Base-by-base conservation (phyloP, 2,888 invertebrate genomes). In the Heliconius hortense region DNA sequence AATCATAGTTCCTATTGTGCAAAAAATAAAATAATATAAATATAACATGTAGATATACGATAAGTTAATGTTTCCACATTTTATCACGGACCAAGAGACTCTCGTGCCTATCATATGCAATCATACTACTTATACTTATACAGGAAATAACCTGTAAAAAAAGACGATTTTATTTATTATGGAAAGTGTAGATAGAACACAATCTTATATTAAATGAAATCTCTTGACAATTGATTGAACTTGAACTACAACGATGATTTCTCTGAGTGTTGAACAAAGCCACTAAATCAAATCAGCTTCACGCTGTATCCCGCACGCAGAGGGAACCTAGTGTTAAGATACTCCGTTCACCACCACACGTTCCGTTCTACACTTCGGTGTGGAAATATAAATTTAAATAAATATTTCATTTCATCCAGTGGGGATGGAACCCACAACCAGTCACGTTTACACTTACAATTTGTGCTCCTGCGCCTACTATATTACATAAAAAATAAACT, bases 51-150 rank as follows among this genome's bases (percentile, higher is more conserved):
- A 35, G 7, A 4, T 60, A 28, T 60, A 60, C 4, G 69, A 43
- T 24, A 21, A 28, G 56, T 28, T 53, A 53, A 39, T 26, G 39
- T 64, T 71, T 70, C 64, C 56, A 64, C 75, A 71, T 75, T 71
- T 75, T 74, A 74, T 75, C 75, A 75, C 75, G 75, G 63, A 59
- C 71, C 11, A 26, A 66, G n/a, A 70, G 64, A 71, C 59, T 43
- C 59, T 43, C 64, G 59, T 24, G 35, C 21, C 69, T 63, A 69
- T 63, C 63, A 70, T 74, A 39, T 71, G 59, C 35, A 35, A 24
- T 18, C 10, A 39, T 35, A 26, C 18, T 68, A 24, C 60, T 59
- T 60, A 18, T 48, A 48, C 48, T 7, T 48, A 15, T 48, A 48
- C 18, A 4, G 60, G 39, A 70, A 18, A 70, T 70, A n/a, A 8